A percentile compares a stretch with the other conserved stretches of the same genome.
phyloP scores from a whole-genome alignment of 2,113 vertebrate species.

The Etheostoma spectabile region DNA sequence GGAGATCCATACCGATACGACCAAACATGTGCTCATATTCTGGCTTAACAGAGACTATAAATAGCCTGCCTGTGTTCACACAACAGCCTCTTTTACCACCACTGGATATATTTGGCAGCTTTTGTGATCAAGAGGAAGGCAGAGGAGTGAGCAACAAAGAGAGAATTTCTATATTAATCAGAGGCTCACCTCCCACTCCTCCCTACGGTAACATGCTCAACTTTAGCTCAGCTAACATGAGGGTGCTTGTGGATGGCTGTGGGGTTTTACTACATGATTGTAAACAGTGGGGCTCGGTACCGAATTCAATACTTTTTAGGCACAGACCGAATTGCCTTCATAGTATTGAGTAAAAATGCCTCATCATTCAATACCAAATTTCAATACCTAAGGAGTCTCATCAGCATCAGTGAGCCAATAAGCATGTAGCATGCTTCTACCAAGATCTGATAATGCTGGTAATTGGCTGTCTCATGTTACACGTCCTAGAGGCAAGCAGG shows the following conservation, averaged over 20 bases:
- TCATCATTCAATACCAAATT: no score
- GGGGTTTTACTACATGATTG: slow-evolving; percentile 15
- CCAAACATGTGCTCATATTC: slow-evolving; percentile 47
- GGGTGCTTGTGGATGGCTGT: not conserved
- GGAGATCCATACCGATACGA: slow-evolving; percentile 18
- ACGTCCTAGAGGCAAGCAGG: no score
- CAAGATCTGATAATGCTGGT: no score
- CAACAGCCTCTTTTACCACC: slow-evolving; percentile 77
- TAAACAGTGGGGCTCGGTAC: not conserved
- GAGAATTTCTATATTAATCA: slow-evolving; percentile 80
- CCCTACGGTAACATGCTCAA: slow-evolving; percentile 61
- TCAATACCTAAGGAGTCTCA: no score
- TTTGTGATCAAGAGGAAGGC: slow-evolving; percentile 76
- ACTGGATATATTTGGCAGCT: slow-evolving; percentile 82
- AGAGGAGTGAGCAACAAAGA: slow-evolving; percentile 71
- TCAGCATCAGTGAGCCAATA: no score
- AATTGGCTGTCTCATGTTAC: no score
- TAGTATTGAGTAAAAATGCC: no score
- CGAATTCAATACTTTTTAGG: no score
- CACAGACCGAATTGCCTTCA: no score
- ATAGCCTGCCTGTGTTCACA: slow-evolving; percentile 66
- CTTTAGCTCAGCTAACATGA: slow-evolving; percentile 22
- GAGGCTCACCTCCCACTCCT: slow-evolving; percentile 76
- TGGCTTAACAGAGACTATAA: slow-evolving; percentile 61
- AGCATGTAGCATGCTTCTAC: no score